Evolutionary conservation across 1,140 invertebrate species (phyloP).

Genomic region (Lepidurus packardi): DNA sequence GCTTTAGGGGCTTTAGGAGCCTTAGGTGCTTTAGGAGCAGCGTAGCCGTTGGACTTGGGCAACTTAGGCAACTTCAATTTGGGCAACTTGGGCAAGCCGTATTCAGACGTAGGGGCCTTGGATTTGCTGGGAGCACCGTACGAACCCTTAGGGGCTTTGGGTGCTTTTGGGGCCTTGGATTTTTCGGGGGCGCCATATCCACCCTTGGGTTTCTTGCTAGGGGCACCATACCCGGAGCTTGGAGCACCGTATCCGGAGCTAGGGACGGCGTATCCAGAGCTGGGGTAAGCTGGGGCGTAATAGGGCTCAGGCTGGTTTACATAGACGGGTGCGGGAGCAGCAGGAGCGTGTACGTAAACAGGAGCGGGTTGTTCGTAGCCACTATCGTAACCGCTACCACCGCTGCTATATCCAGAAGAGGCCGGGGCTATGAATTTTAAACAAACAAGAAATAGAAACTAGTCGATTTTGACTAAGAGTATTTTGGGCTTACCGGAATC

Average conservation of each 20-base stretch:
- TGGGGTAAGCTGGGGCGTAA: constrained; percentile 30
- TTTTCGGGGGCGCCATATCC: constrained; percentile 27
- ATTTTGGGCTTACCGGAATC: neutral
- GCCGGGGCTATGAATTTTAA: neutral
- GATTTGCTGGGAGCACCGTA: constrained; percentile 34
- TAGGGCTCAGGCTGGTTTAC: constrained; percentile 38
- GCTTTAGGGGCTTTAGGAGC: constrained; percentile 37
- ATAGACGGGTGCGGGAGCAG: constrained; percentile 41
- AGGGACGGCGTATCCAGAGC: constrained; percentile 33
- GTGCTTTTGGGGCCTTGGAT: constrained; percentile 29
- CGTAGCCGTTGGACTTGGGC: constrained; percentile 31
- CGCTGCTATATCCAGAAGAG: neutral
- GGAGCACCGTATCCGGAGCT: constrained; percentile 27
- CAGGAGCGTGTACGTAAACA: constrained; percentile 41
- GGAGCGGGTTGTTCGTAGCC: constrained; percentile 17
- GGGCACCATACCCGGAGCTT: constrained; percentile 32
- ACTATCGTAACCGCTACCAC: constrained; percentile 11
- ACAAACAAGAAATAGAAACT: neutral
- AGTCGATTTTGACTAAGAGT: neutral
- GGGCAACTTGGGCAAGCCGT: constrained; percentile 30
- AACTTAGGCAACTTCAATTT: constrained; percentile 34
- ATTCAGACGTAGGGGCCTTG: constrained; percentile 31
- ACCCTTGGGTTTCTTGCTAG: constrained; percentile 26
- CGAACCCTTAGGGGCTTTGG: constrained; percentile 32
- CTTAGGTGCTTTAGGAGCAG: constrained; percentile 36